Base-by-base conservation (phyloP, 2,113 vertebrate species). In the Poeciliopsis turrubarensis region DNA sequence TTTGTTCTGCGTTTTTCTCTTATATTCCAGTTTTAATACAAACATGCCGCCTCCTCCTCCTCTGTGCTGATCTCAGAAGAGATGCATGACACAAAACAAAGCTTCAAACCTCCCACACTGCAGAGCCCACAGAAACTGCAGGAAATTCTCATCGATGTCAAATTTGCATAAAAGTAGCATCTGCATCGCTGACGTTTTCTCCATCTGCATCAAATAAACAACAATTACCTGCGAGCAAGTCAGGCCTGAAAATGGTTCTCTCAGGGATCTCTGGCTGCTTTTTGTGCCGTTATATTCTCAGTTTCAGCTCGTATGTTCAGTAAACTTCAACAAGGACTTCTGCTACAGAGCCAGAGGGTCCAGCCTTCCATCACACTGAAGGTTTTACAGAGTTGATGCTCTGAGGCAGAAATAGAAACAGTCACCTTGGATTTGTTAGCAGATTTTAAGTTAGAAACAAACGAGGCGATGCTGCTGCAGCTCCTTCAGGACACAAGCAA, bases 41-140 rank as follows among this genome's bases (percentile, higher is more conserved):
- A 34, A 34, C 0, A 2, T 1, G 70, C 30, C 62, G 70, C 26
- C 2, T 27, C 14, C 39, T 15, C 39, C 37, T 54, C 32, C 61
- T 76, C 60, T 65, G 80, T 0, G 19, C 6, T 9, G 4, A 65
- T 72, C 61, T 68, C 61, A 64, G 12, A 29, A 61, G 51, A 72
- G 39, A 29, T 37, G 71, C 34, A 69, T 68, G 73, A 76, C 19
- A 14, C 25, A 30, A 11, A 37, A 61, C 0, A 27, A 72, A 63
- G 41, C 60, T 65, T 68, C 54, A 10, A 10, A 30, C 51, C n/a
- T 73, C 66, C 19, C 63, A 47, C 84, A 70, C 54, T 14, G 63
- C 63, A 51, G 17, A 74, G 32, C 12, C 8, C 0, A 3, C 30
- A 34, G 19, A 32, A 69, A n/a, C 19, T 69, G 14, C 7, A 70